A percentile compares a stretch with the other conserved stretches of the same genome.
phyloP scores from a whole-genome alignment of 2,888 invertebrate species.

The Apotomis turbidana region DNA sequence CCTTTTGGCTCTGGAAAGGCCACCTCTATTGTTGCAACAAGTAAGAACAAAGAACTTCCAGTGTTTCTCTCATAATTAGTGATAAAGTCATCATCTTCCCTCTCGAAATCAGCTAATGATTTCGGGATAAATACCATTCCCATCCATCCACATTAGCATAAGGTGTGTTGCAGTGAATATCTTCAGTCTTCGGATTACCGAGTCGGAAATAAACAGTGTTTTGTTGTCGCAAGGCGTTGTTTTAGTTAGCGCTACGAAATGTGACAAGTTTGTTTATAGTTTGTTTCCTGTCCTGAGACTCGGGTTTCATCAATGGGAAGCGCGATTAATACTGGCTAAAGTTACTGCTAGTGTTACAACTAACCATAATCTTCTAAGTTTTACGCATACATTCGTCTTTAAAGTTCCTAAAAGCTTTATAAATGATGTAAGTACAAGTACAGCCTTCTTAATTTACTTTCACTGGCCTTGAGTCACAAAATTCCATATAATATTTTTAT shows the following conservation, averaged over 20 bases:
- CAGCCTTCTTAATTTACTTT: slow-evolving; percentile 12
- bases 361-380: background rate
- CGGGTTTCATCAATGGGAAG: slow-evolving; percentile 66
- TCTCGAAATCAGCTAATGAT: slow-evolving; percentile 68
- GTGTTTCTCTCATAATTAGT: slow-evolving; percentile 69
- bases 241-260: slow-evolving; percentile 59
- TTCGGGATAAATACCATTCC: slow-evolving; percentile 63
- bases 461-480: slow-evolving; percentile 22
- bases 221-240: slow-evolving; percentile 18
- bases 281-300: slow-evolving; percentile 75
- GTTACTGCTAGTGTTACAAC: slow-evolving; percentile 23
- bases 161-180: slow-evolving; percentile 52
- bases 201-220: slow-evolving; percentile 43
- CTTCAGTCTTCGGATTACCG: slow-evolving; percentile 52
- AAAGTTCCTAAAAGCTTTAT: slow-evolving; percentile 6
- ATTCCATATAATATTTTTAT: background rate
- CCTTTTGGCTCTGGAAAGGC: slow-evolving; percentile 53
- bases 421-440: background rate
- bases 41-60: slow-evolving; percentile 59
- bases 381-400: slow-evolving; percentile 1
- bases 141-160: slow-evolving; percentile 57
- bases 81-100: slow-evolving; percentile 65
- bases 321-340: slow-evolving; percentile 46
- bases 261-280: slow-evolving; percentile 72
- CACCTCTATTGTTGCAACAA: slow-evolving; percentile 59